Conservation (phyloP, 2,888 invertebrate genomes). For the Caradrina kadenii region DNA sequence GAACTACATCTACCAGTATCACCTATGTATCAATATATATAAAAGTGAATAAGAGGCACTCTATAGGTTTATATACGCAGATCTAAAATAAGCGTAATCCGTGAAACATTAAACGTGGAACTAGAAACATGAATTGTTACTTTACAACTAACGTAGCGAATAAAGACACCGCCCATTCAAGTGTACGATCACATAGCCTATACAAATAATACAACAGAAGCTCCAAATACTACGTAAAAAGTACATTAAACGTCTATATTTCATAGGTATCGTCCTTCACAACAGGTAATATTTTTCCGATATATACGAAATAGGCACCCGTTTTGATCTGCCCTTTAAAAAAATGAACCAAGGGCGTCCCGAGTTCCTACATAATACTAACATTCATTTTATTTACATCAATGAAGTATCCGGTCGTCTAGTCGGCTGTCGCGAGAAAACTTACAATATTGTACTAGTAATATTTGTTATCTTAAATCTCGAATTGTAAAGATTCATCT, state of each 20-base stretch:
- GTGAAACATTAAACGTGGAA: slow-evolving; percentile 85
- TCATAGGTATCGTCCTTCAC: slow-evolving; percentile 89
- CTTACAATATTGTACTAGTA: slow-evolving; percentile 76
- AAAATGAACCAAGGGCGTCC: slow-evolving; percentile 70
- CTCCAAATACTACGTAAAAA: slow-evolving; percentile 75
- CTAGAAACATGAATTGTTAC: slow-evolving; percentile 71
- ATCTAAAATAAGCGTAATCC: slow-evolving; percentile 88
- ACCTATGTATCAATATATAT: slow-evolving; percentile 90
- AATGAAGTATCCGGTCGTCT: slow-evolving; percentile 75
- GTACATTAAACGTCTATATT: slow-evolving; percentile 83
- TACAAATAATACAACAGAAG: slow-evolving; percentile 74
- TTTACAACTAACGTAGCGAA: slow-evolving; percentile 70
- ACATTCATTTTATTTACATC: slow-evolving; percentile 87
- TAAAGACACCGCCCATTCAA: slow-evolving; percentile 66
- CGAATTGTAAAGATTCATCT: slow-evolving; percentile 84
- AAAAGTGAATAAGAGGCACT: slow-evolving; percentile 91
- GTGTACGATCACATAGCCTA: slow-evolving; percentile 69
- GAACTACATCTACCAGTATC: slow-evolving; percentile 73
- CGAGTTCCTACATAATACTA: slow-evolving; percentile 80
- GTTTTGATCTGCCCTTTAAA: slow-evolving; percentile 71
- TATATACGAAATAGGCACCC: slow-evolving; percentile 79
- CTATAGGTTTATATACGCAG: slow-evolving; percentile 90
- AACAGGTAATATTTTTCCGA: slow-evolving; percentile 80
- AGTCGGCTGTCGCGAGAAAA: slow-evolving; percentile 76
- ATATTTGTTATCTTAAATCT: slow-evolving; percentile 76